Percentiles rank a stretch among this genome's conserved stretches.
Evolutionary conservation across 2,113 vertebrate genomes (phyloP).

Genomic region (Piliocolobus tephrosceles): DNA sequence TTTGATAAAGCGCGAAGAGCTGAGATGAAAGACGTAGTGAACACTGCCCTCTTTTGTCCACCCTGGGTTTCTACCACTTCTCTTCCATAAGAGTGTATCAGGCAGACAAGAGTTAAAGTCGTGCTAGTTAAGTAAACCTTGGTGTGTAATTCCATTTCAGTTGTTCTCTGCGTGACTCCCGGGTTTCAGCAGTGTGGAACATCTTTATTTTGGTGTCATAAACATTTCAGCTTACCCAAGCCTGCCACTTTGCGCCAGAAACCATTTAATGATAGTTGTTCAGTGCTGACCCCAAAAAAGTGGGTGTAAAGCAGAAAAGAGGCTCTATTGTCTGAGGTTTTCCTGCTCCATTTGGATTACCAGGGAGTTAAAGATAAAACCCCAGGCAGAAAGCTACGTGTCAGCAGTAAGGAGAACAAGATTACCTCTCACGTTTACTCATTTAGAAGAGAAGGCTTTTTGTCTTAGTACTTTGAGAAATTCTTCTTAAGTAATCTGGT

Average conservation of each 20-base stretch:
- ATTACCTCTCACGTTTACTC: not conserved
- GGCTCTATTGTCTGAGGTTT: conserved; percentile 7
- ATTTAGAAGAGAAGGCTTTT: conserved; percentile 43
- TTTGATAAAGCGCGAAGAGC: conserved; percentile 2
- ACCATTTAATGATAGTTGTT: not conserved
- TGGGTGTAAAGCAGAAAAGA: conserved; percentile 35
- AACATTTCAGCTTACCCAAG: not conserved
- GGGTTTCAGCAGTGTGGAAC: not conserved
- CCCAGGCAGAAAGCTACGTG: not conserved
- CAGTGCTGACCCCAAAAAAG: not conserved
- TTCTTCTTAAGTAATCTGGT: not conserved
- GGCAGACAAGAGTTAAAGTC: not conserved
- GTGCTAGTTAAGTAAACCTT: not conserved
- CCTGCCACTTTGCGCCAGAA: not conserved
- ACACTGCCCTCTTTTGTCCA: conserved; percentile 86
- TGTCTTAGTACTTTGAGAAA: not conserved
- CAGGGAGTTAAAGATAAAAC: conserved; percentile 49
- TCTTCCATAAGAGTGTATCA: fast-evolving
- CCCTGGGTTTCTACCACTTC: not conserved
- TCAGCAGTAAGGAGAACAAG: not conserved
- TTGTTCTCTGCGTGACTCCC: conserved; percentile 52
- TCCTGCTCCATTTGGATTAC: not conserved
- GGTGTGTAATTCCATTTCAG: not conserved
- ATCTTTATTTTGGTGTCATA: conserved; percentile 43
- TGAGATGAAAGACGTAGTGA: conserved; percentile 69